Percentiles rank a stretch among this genome's conserved stretches.
Evolutionary conservation across 2,113 vertebrate genomes (phyloP).

Genomic region (Callocephalon fimbriatum): DNA sequence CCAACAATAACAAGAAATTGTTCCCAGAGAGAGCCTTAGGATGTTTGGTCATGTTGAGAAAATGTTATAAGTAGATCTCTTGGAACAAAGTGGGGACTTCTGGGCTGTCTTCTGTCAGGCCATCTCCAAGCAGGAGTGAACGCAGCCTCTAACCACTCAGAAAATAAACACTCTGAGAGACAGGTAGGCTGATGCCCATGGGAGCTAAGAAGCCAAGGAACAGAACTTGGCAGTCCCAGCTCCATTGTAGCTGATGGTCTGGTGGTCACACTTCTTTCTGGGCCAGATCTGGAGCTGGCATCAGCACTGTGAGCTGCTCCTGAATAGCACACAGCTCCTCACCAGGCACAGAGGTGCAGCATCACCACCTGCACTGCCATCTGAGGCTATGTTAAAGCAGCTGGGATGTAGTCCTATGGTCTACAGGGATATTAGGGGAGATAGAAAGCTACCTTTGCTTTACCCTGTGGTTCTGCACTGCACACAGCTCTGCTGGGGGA

Average conservation of each 20-base stretch:
- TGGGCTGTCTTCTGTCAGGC: neutral
- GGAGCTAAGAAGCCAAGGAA: neutral
- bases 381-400: neutral
- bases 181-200: neutral
- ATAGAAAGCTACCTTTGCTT: neutral
- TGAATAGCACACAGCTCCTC: neutral
- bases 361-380: accelerated
- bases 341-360: accelerated
- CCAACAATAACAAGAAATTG: conserved; percentile 53
- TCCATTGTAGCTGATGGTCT: accelerated
- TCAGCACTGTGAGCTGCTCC: accelerated
- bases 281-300: neutral
- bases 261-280: neutral
- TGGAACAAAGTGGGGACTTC: neutral
- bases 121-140: neutral
- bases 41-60: conserved; percentile 22
- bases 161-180: neutral
- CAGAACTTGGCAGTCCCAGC: neutral
- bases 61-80: conserved; percentile 28
- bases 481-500: accelerated
- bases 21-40: conserved; percentile 51
- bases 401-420: accelerated
- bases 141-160: neutral
- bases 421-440: neutral
- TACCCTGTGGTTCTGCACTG: neutral